A percentile compares a stretch with the other conserved stretches of the same genome.
phyloP scores from a whole-genome alignment of 2,888 invertebrate genomes.

The Tuberolachnus salignus region DNA sequence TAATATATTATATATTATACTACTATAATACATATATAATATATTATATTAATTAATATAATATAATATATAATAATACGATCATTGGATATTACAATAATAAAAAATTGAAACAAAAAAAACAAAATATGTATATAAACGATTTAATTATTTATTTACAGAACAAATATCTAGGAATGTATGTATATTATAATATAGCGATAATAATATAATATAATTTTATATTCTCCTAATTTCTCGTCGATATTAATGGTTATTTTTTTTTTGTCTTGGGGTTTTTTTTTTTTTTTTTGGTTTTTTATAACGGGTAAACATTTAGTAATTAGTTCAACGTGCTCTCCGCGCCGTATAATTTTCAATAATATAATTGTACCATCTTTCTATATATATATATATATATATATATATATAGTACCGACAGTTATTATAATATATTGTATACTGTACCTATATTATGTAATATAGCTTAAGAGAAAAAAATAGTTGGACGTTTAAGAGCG shows the following conservation, averaged over 20 bases:
- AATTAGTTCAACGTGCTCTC: neutral
- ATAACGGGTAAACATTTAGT: constrained; percentile 2
- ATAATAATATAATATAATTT: constrained; percentile 6
- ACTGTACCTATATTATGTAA: constrained; percentile 14
- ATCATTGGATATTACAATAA: constrained; percentile 48
- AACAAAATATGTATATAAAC: constrained; percentile 43
- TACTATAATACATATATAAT: neutral
- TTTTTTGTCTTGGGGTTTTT: neutral
- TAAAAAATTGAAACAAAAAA: constrained; percentile 52
- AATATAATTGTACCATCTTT: constrained; percentile 11
- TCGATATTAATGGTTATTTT: constrained; percentile 2
- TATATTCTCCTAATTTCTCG: constrained; percentile 19
- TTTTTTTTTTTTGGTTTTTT: neutral
- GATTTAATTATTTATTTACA: constrained; percentile 56
- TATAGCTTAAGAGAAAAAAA: constrained; percentile 36
- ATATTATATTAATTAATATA: constrained; percentile 23
- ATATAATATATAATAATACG: constrained; percentile 41
- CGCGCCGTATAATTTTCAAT: neutral
- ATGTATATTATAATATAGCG: constrained; percentile 19
- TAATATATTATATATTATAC: neutral
- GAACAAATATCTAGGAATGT: constrained; percentile 53
- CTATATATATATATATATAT: constrained; percentile 1
- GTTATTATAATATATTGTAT: neutral
- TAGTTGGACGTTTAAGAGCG: constrained; percentile 24
- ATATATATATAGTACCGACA: constrained; percentile 19